Percentiles rank a stretch among this genome's conserved stretches.
Evolutionary conservation across 2,888 invertebrate species (phyloP).

Genomic region (Neoascia interrupta): DNA sequence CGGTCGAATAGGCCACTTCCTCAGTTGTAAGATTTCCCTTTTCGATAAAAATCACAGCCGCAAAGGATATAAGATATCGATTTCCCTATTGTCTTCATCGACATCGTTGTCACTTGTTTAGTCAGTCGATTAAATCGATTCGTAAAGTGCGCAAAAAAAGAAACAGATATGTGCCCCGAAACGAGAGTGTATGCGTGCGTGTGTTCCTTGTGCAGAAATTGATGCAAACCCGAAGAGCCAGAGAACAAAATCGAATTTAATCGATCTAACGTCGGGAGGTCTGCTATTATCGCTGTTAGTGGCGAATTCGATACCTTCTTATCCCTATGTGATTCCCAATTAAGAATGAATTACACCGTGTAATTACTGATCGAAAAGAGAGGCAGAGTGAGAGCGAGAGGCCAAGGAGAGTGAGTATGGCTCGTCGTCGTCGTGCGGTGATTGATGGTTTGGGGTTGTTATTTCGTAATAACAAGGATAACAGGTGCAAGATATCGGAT

Average conservation of each 20-base stretch:
- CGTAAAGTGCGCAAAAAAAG: constrained; percentile 54
- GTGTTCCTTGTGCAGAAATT: too few species aligned
- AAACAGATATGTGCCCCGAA: too few species aligned
- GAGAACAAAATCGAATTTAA: constrained; percentile 50
- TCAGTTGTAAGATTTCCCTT: constrained; percentile 77
- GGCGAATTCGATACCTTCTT: constrained; percentile 73
- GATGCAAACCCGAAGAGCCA: constrained; percentile 2
- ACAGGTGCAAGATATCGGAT: constrained; percentile 68
- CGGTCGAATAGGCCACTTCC: constrained; percentile 73
- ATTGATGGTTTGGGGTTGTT: constrained; percentile 67
- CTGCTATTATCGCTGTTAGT: constrained; percentile 32
- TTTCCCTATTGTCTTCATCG: constrained; percentile 71
- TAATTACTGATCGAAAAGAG: constrained; percentile 56
- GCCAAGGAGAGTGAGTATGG: constrained; percentile 1
- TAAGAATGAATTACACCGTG: constrained; percentile 67
- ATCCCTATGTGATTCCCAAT: constrained; percentile 72
- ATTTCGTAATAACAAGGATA: constrained; percentile 67
- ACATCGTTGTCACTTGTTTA: constrained; percentile 68
- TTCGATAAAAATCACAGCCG: constrained; percentile 74
- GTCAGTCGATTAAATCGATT: constrained; percentile 68
- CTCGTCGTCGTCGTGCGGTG: constrained; percentile 36
- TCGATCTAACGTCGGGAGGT: constrained; percentile 67
- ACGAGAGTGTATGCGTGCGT: too few species aligned
- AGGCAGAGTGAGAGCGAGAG: not conserved
- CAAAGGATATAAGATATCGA: constrained; percentile 70